phyloP scores from a whole-genome alignment of 2,797 vertebrate genomes.

The Alauda arvensis region DNA sequence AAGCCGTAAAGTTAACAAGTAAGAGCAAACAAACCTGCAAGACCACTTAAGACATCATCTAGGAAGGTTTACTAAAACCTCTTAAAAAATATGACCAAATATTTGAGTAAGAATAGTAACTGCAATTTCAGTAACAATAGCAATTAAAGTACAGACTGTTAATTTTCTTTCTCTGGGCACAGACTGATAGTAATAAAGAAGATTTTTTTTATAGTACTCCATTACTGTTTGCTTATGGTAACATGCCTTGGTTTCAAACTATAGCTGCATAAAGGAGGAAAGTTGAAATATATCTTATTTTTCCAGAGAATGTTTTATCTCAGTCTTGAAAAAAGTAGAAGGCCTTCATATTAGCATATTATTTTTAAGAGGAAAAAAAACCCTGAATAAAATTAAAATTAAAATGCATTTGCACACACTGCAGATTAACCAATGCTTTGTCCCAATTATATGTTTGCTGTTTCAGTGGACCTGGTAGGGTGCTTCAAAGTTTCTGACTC shows the following conservation, averaged over 20 bases:
- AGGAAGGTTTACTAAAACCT: not conserved
- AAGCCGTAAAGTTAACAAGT: not conserved
- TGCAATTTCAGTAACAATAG: not conserved
- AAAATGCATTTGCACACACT: not conserved
- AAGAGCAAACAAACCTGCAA: not conserved
- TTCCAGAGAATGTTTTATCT: not conserved
- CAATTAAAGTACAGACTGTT: not conserved
- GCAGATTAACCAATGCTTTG: not conserved
- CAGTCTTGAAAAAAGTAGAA: not conserved
- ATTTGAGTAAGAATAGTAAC: not conserved
- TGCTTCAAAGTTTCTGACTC: slow-evolving; percentile 10
- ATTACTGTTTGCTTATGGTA: not conserved
- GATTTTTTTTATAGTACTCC: not conserved
- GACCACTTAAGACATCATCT: not conserved
- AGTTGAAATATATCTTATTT: not conserved
- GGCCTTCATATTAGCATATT: not conserved
- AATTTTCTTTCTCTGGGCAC: not conserved
- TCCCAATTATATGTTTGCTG: not conserved
- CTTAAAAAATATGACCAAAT: not conserved
- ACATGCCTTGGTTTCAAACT: not conserved
- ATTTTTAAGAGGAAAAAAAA: not conserved
- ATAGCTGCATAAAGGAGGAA: not conserved
- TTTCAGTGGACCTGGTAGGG: not conserved
- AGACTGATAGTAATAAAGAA: not conserved
- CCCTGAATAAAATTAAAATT: not conserved